phyloP scores from a whole-genome alignment of 2,888 invertebrate genomes.

The Sinohyriopsis cumingii region DNA sequence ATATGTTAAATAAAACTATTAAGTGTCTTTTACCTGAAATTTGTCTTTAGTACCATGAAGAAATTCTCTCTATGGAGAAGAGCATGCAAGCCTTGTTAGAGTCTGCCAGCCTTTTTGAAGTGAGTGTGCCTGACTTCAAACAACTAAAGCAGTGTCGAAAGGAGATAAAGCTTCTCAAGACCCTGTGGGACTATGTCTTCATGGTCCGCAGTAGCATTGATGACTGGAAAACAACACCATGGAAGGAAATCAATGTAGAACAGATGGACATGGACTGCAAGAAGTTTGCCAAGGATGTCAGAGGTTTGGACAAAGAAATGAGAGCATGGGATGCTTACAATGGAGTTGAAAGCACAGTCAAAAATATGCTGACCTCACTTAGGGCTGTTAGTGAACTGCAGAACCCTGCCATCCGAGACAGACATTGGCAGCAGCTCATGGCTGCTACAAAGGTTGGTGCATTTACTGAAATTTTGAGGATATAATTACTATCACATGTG shows the following conservation, averaged over 20 bases:
- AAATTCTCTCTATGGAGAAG: conserved; percentile 85
- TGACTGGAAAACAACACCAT: conserved; percentile 97
- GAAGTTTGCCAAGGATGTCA: conserved; percentile 87
- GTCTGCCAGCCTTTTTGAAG: conserved; percentile 94
- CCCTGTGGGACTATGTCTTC: conserved; percentile 95
- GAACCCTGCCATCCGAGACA: conserved; percentile 94
- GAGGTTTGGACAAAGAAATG: conserved; percentile 93
- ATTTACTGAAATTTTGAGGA: too few species aligned
- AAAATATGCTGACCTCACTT: conserved; percentile 95
- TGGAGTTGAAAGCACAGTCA: conserved; percentile 90
- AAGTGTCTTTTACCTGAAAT: too few species aligned
- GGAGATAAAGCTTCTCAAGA: conserved; percentile 84
- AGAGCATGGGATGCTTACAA: conserved; percentile 93
- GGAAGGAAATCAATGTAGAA: conserved; percentile 97
- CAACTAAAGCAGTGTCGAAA: conserved; percentile 91
- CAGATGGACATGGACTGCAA: conserved; percentile 99
- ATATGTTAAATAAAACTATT: too few species aligned
- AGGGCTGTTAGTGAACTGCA: conserved; percentile 96
- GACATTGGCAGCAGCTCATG: conserved; percentile 98
- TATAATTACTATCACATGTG: too few species aligned
- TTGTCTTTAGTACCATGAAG: conserved; percentile 78
- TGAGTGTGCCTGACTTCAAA: conserved; percentile 95
- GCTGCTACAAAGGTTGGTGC: conserved; percentile 84
- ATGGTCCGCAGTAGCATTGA: conserved; percentile 93
- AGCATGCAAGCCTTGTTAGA: conserved; percentile 90